These are phyloP conservation scores for Lasioglossum figueresi DNA, from an alignment of 2,888 invertebrate species.

Conservation along the genomic window DNA sequence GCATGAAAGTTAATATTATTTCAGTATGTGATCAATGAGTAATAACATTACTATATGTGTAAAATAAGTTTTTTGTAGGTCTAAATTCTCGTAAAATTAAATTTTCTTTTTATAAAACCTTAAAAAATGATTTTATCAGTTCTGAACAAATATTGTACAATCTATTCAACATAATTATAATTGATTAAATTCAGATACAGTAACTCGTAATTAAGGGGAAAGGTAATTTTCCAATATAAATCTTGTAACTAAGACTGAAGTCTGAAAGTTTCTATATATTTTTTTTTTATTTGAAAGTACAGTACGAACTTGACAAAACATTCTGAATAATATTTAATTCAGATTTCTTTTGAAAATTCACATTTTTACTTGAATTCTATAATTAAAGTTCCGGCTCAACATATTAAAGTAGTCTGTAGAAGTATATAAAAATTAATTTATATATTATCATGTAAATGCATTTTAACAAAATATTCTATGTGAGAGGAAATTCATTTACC, in stretches of 20 bases:
- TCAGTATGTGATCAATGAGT: background rate
- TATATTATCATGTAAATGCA: background rate
- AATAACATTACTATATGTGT: background rate
- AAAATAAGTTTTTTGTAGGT: background rate
- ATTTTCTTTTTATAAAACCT: background rate
- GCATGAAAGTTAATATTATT: conserved; percentile 27
- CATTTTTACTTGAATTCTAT: background rate
- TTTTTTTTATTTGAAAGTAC: no score
- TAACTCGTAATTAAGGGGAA: background rate
- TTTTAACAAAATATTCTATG: background rate
- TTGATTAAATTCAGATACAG: background rate
- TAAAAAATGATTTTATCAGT: background rate
- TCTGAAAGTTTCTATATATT: background rate
- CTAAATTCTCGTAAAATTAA: background rate
- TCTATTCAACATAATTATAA: background rate
- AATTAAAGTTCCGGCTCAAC: background rate
- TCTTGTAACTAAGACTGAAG: background rate
- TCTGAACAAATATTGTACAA: conserved; percentile 7
- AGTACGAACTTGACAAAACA: background rate
- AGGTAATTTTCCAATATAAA: background rate
- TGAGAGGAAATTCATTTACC: conserved; percentile 6
- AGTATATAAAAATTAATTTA: conserved; percentile 14
- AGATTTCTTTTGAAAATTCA: background rate
- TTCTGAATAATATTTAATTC: no score
- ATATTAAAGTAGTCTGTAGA: conserved; percentile 15